Percentiles rank a stretch among this genome's conserved stretches.
phyloP scores from a whole-genome alignment of 2,113 vertebrate genomes.

The Anolis carolinensis region DNA sequence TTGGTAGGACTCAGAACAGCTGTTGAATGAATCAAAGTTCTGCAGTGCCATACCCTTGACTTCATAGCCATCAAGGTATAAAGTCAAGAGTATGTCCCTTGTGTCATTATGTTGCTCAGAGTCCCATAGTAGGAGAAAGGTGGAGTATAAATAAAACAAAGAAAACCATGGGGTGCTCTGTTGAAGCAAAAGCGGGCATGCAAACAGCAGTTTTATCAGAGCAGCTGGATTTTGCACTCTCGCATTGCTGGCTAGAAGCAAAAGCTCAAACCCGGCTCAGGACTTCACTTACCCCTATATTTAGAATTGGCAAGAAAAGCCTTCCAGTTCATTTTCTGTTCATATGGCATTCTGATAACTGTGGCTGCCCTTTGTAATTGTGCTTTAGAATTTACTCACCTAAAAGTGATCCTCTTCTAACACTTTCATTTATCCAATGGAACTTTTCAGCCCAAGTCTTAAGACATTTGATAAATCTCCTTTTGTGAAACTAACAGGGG shows the following conservation, averaged over 20 bases:
- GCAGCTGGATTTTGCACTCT: too few species aligned
- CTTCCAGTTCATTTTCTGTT: too few species aligned
- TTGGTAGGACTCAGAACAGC: neutral
- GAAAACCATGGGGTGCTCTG: too few species aligned
- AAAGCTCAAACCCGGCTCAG: too few species aligned
- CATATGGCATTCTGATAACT: neutral
- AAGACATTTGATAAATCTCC: neutral
- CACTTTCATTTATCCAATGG: conserved; percentile 17
- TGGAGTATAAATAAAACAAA: too few species aligned
- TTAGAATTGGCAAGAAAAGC: too few species aligned
- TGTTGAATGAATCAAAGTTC: neutral
- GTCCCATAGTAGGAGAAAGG: too few species aligned
- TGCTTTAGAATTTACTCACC: neutral
- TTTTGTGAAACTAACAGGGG: neutral
- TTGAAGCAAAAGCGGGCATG: neutral
- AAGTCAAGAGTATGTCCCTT: neutral
- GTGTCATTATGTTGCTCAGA: too few species aligned
- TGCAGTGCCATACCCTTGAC: neutral
- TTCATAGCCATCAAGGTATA: neutral
- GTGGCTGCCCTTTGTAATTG: neutral
- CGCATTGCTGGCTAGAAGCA: neutral
- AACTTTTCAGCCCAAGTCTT: conserved; percentile 19
- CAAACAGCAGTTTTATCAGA: neutral
- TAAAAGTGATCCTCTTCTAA: neutral
- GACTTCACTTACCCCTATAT: too few species aligned